Evolutionary conservation across 2,797 vertebrate species (phyloP), one percentile per base, ranked within the genome.

Genomic region (Leptatherina wallacei): DNA sequence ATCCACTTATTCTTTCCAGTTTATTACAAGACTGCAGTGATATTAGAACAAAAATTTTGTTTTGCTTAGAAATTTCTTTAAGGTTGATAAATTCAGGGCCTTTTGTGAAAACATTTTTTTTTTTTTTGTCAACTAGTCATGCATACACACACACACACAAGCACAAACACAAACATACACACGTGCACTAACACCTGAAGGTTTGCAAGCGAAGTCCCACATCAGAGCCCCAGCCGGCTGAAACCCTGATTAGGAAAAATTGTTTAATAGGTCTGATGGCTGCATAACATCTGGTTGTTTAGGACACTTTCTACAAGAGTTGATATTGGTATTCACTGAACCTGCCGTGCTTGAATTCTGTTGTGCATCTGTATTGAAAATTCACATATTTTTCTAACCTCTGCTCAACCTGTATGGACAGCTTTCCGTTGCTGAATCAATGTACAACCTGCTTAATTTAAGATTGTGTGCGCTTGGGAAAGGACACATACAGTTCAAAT

Each of bases 321-420:
- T 65, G 33, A 83, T 77, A 87, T 90, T 90, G 80, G 97, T 94
- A 75, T 94, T 47, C 47, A 20, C 47, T 90, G 82, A 93, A 94
- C 89, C 75, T 95, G 32, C 94, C 94, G 3, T 94, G 95, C 86
- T 77, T 63, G 84, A 84, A 82, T 85, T 79, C 69, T 78, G 51
- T 65, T 38, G 30, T 64, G 30, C 24, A 11, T 76, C 77, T 80
- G 40, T 42, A 47, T 73, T 62, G 60, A 73, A 71, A 73, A 81
- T 13, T 78, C 22, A 63, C 57, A 47, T 58, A 71, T 36, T 73
- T 81, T 1, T 2, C 64, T 65, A 56, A 78, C 61, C 67, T 75
- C 51, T 65, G 30, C 55, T 61, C 30, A 33, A 69, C 36, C 33
- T 69, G 1, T 29, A 40, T 65, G 66, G 35, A 95, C 79, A 94